Conservation (phyloP, 2,113 vertebrate genomes). For the Steatornis caripensis region DNA sequence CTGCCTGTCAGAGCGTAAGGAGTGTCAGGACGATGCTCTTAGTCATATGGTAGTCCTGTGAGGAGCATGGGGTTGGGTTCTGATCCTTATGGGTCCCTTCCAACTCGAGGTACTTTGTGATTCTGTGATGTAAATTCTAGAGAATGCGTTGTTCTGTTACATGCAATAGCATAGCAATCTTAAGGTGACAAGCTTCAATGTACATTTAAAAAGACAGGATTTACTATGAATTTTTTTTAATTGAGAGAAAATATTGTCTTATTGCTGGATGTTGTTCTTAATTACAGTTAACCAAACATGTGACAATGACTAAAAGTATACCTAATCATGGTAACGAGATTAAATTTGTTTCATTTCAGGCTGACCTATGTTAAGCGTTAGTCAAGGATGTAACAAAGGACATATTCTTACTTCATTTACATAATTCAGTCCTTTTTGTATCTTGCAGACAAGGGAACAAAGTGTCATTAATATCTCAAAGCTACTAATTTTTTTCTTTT, state of each 20-base stretch:
- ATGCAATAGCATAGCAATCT: not conserved
- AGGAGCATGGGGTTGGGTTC: not conserved
- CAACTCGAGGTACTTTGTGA: not conserved
- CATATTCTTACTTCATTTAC: not conserved
- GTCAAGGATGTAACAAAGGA: not conserved
- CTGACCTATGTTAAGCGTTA: not conserved
- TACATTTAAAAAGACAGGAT: not conserved
- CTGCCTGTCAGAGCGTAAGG: not conserved
- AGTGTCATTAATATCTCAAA: not conserved
- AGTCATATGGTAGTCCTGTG: not conserved
- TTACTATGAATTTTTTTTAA: not conserved
- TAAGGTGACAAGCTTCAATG: not conserved
- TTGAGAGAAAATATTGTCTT: not conserved
- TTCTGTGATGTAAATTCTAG: not conserved
- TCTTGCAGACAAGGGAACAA: not conserved
- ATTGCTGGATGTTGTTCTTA: not conserved
- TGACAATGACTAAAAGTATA: not conserved
- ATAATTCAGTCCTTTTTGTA: not conserved
- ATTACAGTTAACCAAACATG: not conserved
- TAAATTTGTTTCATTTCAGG: constrained; percentile 1
- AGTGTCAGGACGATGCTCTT: not conserved
- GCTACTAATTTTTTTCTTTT: too few relatives aligned
- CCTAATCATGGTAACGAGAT: constrained; percentile 6
- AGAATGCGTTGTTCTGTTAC: not conserved
- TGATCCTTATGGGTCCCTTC: not conserved